These are phyloP conservation scores for Ditula angustiorana DNA, from an alignment of 2,888 invertebrate genomes.

Conservation along the genomic window DNA sequence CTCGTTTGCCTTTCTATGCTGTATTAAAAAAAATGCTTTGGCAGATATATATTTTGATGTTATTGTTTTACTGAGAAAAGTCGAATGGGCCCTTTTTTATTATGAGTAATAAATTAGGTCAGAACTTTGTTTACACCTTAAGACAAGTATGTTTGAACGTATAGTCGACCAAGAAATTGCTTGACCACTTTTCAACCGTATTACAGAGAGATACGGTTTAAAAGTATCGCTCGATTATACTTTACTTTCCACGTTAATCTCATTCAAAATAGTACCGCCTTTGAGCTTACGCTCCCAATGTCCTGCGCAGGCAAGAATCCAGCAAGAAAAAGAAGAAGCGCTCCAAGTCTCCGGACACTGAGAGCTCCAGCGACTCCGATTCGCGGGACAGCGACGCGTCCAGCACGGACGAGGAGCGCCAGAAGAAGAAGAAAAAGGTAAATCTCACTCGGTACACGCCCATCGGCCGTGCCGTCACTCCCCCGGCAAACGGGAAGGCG, in stretches of 20 bases:
- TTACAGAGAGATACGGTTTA: background rate
- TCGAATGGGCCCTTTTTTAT: too few relatives aligned
- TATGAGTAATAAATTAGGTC: too few relatives aligned
- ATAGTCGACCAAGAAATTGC: background rate
- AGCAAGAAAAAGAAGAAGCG: conserved; percentile 86
- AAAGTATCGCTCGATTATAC: too few relatives aligned
- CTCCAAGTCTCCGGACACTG: conserved; percentile 82
- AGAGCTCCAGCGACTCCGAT: conserved; percentile 77
- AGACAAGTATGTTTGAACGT: too few relatives aligned
- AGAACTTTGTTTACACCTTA: too few relatives aligned
- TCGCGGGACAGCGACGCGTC: conserved; percentile 69
- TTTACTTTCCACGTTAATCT: background rate
- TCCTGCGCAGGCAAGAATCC: conserved; percentile 68
- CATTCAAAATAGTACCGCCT: too few relatives aligned
- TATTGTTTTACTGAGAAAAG: too few relatives aligned
- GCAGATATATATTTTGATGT: too few relatives aligned
- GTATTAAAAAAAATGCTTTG: too few relatives aligned
- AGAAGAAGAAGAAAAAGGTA: conserved; percentile 80
- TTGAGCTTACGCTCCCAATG: background rate
- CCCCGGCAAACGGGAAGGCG: background rate
- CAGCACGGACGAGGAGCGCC: conserved; percentile 69
- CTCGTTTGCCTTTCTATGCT: too few relatives aligned
- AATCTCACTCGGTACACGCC: conserved; percentile 45
- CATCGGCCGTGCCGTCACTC: background rate
- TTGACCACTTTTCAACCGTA: background rate